Base-by-base conservation (phyloP, 1,140 invertebrate species). In the Cyrtorhinus lividipennis region DNA sequence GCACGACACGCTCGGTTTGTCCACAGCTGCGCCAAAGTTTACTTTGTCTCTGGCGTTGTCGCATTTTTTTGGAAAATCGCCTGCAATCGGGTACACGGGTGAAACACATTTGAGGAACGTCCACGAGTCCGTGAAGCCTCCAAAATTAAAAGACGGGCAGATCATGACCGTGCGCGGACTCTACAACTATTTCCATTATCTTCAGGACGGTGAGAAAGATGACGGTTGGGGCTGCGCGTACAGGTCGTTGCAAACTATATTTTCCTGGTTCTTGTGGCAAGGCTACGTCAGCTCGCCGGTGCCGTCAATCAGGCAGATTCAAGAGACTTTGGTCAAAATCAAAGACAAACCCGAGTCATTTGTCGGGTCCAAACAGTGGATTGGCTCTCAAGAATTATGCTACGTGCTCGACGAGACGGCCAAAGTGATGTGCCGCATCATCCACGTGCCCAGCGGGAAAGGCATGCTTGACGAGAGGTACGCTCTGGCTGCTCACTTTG, bases 191-290 rank as follows among this genome's bases (percentile, higher is more conserved):
- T 85, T 95, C 74, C 96, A 99, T 74, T 99, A 99, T 71, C 89
- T 93, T 83, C 95, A 98, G 77, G 86, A 98, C 71, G 79, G 83
- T 67, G 85, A 95, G 71, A 87, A 98, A 74, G 97, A 99, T 72
- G 86, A 88, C 74, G 95, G 94, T 24, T 99, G 97, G 97, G 97
- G 97, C 15, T 99, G 97, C 80, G 96, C 97, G 1, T 99, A 99
- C 71, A 80, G 97, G 64, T 98, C 95, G 3, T 77, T 99, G 64
- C 97, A 99, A 77, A 98, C 96, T 0, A 81, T 99, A 63, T 83
- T 90, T 66, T 98, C 95, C 0, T 99, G 97, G 97, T 97, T 93
- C 67, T 81, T 80, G 81, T 84, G 60, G 60, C 59, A 58, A 26
- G 56, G 56, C 2, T 58, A 24, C 25, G 25, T 26, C 22, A 2